A percentile compares a stretch with the other conserved stretches of the same genome.
Conservation (phyloP, 2,113 vertebrate genomes). For the Zingel zingel region DNA sequence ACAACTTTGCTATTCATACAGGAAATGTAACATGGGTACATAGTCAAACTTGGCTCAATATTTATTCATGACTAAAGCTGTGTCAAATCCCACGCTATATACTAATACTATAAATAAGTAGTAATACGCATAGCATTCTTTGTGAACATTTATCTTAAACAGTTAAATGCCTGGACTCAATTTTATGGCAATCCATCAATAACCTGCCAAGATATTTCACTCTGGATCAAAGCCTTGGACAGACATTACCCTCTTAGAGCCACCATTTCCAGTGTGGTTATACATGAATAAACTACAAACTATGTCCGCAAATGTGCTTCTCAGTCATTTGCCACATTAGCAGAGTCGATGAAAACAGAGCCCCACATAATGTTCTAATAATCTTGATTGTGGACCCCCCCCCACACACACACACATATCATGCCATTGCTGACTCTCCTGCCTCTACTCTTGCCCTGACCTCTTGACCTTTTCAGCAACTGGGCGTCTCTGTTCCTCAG, state of each 20-base stretch:
- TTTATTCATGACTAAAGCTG: no score
- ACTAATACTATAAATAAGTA: background rate
- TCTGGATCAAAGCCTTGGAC: background rate
- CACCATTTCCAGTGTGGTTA: background rate
- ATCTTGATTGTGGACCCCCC: conserved; percentile 33
- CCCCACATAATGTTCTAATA: conserved; percentile 55
- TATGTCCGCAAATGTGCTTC: background rate
- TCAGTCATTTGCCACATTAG: background rate
- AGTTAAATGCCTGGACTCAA: no score
- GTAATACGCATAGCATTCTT: background rate
- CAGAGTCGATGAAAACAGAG: conserved; percentile 1
- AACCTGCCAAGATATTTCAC: no score
- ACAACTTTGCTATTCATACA: background rate
- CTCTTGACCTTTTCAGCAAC: conserved; percentile 31
- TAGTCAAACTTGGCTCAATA: no score
- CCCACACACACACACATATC: background rate
- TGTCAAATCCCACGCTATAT: background rate
- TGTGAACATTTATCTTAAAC: background rate
- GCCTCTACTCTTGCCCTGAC: conserved; percentile 26
- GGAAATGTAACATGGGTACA: background rate
- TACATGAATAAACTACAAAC: background rate
- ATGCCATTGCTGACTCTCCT: background rate
- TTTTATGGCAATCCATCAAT: background rate
- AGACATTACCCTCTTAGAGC: background rate
- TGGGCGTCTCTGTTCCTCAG: background rate